Base-by-base conservation (phyloP, 2,797 vertebrate species). In the Pseudochromis fuscus region DNA sequence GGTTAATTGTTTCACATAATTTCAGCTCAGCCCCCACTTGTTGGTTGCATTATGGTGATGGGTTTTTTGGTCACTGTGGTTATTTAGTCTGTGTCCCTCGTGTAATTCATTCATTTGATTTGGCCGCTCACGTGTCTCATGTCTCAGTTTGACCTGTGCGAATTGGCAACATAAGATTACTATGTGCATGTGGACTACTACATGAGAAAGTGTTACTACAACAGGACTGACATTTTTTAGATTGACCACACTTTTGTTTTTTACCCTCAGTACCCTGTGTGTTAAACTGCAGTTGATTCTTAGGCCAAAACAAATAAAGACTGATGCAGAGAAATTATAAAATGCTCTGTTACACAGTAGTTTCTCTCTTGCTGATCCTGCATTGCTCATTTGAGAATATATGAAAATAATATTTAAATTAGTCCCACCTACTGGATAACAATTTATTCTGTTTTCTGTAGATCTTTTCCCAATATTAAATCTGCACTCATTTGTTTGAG, bases 1-100 rank as follows among this genome's bases (percentile, higher is more conserved):
- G 57, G 16, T 58, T 68, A 58, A 56, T 62, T 72, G 12, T 50
- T 56, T n/a, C 56, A 64, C 59, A 31, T 78, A 5, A 67, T 75
- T 72, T 84, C 31, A 73, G 60, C 42, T 28, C 7, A 78, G 37
- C 30, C 11, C 46, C 58, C n/a, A 35, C 66, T 21, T 72, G 28
- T 50, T 45, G 25, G 9, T 57, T 72, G 44, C 53, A 5, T 62
- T 77, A 60, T 77, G 55, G 21, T 81, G 68, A 64, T 65, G 63
- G 48, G 31, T 67, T 49, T 65, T 73, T 50, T 6, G 13, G 30
- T 67, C 50, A 48, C 30, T 61, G 21, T 35, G 53, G 59, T 72
- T 52, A 51, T 60, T 63, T 19, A 53, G 30, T 61, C 21, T 35
- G 27, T 45, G 12, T 70, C n/a, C 31, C 12, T 18, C 49, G 5